Evolutionary conservation across 2,888 invertebrate species (phyloP), one percentile per base, ranked within the genome.

Genomic region (Tryphoninae sp.): DNA sequence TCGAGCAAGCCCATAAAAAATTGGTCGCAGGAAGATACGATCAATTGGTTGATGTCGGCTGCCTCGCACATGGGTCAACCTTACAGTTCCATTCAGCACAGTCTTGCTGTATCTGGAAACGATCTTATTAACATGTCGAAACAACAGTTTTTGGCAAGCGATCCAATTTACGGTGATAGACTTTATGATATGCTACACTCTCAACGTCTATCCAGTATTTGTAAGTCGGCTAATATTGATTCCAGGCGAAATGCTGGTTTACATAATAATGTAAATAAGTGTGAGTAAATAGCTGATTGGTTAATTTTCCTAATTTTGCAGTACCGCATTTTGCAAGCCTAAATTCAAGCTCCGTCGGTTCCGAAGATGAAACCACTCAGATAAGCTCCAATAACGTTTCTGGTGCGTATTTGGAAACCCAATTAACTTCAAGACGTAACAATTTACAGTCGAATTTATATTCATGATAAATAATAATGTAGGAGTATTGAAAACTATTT

Each of bases 11-110:
- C 92, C 61, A 91, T 94, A 49, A 89, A 90, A 81, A 92, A 93
- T 16, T 95, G 95, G 95, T 93, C 89, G 83, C 93, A 93, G 77
- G 93, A 93, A 13, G 95, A 95, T 88, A 93, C 94, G 55, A 92
- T 93, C 75, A 92, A 93, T 81, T 95, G 94, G 94, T 81, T 91
- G 22, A 88, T 90, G 85, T 89, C 86, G 8, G 90, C 90, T 0
- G 89, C 90, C 2, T 88, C 87, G 22, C 86, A 87, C 74, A 86
- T 91, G 65, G 89, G 89, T 19, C 90, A 90, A 75, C 86, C 87
- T 19, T 89, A 88, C 80, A 87, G 88, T 53, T 88, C 86, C 7
- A 90, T 91, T 53, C 90, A 90, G 67, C 88, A 90, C 22, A 88
- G 86, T 68, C 87, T 92, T 2, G 88, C 88, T 0, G 86, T 91